phyloP scores from a whole-genome alignment of 2,888 invertebrate species.

The Holacanthella duospinosa region DNA sequence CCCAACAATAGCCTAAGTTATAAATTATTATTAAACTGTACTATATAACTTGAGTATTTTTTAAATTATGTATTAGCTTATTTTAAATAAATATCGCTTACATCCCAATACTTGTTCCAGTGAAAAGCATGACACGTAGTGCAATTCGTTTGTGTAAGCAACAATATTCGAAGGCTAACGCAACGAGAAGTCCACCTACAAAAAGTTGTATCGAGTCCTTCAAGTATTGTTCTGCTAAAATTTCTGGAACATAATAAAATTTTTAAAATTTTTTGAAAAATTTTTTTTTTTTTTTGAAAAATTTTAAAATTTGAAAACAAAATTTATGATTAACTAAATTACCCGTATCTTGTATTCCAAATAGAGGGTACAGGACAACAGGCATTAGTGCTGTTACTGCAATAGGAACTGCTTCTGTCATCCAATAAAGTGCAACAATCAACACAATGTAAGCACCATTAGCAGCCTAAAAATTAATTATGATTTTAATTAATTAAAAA shows the following conservation, averaged over 20 bases:
- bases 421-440: slow-evolving; percentile 73
- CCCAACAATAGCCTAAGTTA: slow-evolving; percentile 40
- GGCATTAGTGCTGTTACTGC: slow-evolving; percentile 74
- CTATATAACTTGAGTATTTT: no score
- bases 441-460: slow-evolving; percentile 67
- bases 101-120: slow-evolving; percentile 30
- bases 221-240: slow-evolving; percentile 35
- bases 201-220: slow-evolving; percentile 39
- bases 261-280: slow-evolving; percentile 5
- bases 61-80: no score
- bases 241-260: slow-evolving; percentile 11
- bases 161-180: slow-evolving; percentile 46
- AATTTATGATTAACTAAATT: not conserved
- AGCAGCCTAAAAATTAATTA: slow-evolving; percentile 46
- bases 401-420: slow-evolving; percentile 66
- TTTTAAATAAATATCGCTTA: slow-evolving; percentile 9
- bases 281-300: not conserved
- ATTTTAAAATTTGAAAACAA: not conserved
- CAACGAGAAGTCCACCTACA: slow-evolving; percentile 45
- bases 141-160: slow-evolving; percentile 47
- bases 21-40: not conserved
- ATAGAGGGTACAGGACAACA: slow-evolving; percentile 65
- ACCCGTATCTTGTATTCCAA: slow-evolving; percentile 47
- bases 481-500: slow-evolving; percentile 2
- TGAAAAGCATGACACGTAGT: slow-evolving; percentile 43